phyloP scores from a whole-genome alignment of 2,797 vertebrate genomes.

The Anas acuta region DNA sequence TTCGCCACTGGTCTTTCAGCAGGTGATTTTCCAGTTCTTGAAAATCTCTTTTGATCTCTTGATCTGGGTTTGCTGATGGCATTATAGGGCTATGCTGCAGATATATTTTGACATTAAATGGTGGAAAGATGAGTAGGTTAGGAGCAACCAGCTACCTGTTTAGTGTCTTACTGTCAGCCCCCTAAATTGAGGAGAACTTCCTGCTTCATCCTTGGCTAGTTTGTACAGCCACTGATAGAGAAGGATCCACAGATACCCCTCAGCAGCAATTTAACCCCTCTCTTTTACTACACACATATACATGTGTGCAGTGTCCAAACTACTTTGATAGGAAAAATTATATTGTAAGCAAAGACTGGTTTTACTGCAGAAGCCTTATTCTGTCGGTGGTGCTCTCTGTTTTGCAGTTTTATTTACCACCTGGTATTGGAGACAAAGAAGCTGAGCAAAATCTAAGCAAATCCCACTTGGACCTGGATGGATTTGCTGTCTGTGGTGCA shows the following conservation, averaged over 20 bases:
- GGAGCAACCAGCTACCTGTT: neutral
- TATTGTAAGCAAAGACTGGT: neutral
- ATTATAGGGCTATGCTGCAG: neutral
- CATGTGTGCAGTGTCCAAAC: neutral
- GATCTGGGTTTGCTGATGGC: neutral
- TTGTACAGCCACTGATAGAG: neutral
- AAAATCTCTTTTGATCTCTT: neutral
- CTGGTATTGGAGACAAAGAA: neutral
- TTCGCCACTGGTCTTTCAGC: neutral
- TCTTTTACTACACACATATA: accelerated
- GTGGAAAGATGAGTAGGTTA: neutral
- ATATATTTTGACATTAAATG: neutral
- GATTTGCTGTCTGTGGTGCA: neutral
- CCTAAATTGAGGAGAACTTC: neutral
- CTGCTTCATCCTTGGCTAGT: neutral
- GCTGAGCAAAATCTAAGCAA: neutral
- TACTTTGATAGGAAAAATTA: accelerated
- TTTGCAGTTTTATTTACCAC: neutral
- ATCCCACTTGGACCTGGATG: neutral
- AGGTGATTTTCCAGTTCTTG: neutral
- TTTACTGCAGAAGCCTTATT: neutral
- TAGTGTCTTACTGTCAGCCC: neutral
- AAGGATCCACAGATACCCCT: neutral
- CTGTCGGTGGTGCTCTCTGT: neutral
- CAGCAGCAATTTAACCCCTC: neutral